A percentile compares a stretch with the other conserved stretches of the same genome.
These are phyloP conservation scores for Drymodes brunneopygia DNA, from an alignment of 2,113 vertebrate genomes.

Conservation along the genomic window DNA sequence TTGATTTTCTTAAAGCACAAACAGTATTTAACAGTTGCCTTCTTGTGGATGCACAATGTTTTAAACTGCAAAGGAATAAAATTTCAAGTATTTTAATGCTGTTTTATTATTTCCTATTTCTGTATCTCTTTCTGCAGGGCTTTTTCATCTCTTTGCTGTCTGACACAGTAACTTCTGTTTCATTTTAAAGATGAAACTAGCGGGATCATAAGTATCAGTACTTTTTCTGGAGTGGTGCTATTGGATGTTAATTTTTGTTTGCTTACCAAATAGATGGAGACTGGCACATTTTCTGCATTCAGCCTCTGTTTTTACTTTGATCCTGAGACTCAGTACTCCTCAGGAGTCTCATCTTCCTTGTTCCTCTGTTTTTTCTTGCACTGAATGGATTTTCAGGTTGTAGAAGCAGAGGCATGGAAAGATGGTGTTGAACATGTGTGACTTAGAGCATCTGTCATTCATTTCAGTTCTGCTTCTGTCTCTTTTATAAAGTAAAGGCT, in stretches of 20 bases:
- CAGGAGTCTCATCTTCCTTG: background rate
- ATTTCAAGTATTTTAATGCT: background rate
- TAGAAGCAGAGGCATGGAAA: background rate
- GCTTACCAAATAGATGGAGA: background rate
- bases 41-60: accelerated
- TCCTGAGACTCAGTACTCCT: background rate
- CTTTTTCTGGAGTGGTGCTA: background rate
- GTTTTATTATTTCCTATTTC: background rate
- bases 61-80: background rate
- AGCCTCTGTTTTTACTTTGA: background rate
- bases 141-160: background rate
- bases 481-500: background rate
- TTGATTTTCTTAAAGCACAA: background rate
- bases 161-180: background rate
- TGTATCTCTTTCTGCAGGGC: background rate
- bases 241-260: background rate
- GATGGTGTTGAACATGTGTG: background rate
- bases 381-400: background rate
- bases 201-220: background rate
- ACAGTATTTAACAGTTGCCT: background rate
- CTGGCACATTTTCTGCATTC: background rate
- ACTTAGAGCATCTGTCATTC: background rate
- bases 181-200: background rate
- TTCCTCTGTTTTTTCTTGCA: background rate
- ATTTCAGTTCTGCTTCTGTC: background rate